These are phyloP conservation scores for Caradrina kadenii DNA, from an alignment of 2,888 invertebrate species.

Conservation along the genomic window DNA sequence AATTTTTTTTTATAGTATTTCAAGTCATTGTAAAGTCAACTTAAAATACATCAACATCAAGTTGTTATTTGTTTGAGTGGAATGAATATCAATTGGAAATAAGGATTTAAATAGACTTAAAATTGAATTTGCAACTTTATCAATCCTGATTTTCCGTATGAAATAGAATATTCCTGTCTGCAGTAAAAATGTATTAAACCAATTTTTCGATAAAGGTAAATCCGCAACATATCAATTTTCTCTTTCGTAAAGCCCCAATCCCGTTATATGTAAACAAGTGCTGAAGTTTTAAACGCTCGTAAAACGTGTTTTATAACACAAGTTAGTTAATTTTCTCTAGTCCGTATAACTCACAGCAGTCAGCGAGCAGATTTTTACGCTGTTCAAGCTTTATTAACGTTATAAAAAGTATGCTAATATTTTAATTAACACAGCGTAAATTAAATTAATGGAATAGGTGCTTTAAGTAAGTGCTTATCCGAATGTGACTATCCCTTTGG, in stretches of 20 bases:
- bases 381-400: conserved; percentile 40
- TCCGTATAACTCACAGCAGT: conserved; percentile 58
- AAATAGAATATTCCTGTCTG: neutral
- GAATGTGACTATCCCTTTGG: neutral
- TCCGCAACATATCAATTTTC: neutral
- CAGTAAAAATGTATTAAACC: neutral
- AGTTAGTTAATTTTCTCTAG: conserved; percentile 71
- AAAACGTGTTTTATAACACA: conserved; percentile 69
- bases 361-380: conserved; percentile 45
- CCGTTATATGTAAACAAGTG: conserved; percentile 38
- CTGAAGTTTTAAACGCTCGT: conserved; percentile 66
- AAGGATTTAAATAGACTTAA: neutral
- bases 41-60: too few species aligned
- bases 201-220: neutral
- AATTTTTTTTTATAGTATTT: too few species aligned
- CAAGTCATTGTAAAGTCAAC: too few species aligned
- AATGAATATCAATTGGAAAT: neutral
- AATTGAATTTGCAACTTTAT: too few species aligned
- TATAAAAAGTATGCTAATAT: conserved; percentile 47
- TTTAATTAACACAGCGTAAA: conserved; percentile 40
- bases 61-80: neutral
- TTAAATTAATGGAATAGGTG: conserved; percentile 11
- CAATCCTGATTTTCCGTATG: too few species aligned
- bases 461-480: neutral
- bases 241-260: conserved; percentile 23